Base-by-base conservation (phyloP, 1,140 invertebrate genomes). In the Sinella curviseta region DNA sequence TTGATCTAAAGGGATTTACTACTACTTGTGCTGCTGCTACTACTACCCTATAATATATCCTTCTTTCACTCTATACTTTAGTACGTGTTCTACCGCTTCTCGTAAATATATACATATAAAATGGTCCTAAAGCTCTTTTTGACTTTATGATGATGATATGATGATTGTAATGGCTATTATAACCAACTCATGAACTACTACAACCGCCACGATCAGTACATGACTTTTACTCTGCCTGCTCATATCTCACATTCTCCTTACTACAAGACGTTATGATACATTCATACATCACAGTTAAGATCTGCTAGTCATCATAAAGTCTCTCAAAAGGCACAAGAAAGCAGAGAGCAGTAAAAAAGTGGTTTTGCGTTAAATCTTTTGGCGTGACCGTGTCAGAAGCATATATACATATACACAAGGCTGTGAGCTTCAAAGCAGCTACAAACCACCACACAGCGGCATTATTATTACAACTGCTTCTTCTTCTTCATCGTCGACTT, bases 161-260 rank as follows among this genome's bases (percentile, higher is more conserved):
- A 70, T 70, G 65, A 70, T 70, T 70, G 28, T 70, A 70, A 70
- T 70, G 65, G 65, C 31, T 70, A 31, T 70, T 70, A 31, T 70
- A 70, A 8, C 24, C 14, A 31, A 33, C 65, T 70, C 28, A 70
- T 70, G 65, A 70, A 33, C 65, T 70, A 70, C 26, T 12, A 48
- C 39, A 12, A 48, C n/a, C n/a, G 39, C 39, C 39, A n/a, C n/a
- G n/a, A n/a, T n/a, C 55, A 24, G 55, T 70, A 70, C 65, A 70
- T 33, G 31, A 70, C 65, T 70, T n/a, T 70, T 4, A 30, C 31
- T 48, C 39, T 48, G 39, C 39, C 20, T 48, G 39, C 39, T 20
- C 39, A n/a, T 65, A 65, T 65, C 26, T 65, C 24, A 26, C 26
- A 65, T 65, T 17, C 16, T 12, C 4, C 8, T 65, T n/a, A n/a